Evolutionary conservation across 1,140 invertebrate genomes (phyloP).

Genomic region (Ericerus pela): DNA sequence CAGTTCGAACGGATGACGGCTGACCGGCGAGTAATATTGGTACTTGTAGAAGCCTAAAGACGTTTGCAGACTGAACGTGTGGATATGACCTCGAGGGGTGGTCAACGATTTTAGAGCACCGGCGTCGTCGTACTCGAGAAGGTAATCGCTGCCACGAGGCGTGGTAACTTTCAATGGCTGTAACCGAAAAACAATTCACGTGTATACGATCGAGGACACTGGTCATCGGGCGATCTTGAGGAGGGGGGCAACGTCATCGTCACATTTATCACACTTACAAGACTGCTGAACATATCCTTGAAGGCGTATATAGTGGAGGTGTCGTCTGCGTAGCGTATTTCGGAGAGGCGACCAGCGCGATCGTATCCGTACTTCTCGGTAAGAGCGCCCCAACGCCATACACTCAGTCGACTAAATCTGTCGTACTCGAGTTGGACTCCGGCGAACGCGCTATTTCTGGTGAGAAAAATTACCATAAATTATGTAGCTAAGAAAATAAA

Average conservation of each 20-base stretch:
- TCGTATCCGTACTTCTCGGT: constrained; percentile 80
- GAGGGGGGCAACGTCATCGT: not conserved
- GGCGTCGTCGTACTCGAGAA: constrained; percentile 79
- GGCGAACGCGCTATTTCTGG: constrained; percentile 56
- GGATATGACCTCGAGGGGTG: constrained; percentile 81
- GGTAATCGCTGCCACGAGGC: constrained; percentile 78
- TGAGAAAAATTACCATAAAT: constrained; percentile 9
- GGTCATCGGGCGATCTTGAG: not conserved
- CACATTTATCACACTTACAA: constrained; percentile 34
- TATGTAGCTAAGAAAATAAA: not conserved
- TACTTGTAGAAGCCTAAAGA: constrained; percentile 86
- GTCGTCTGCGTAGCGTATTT: constrained; percentile 76
- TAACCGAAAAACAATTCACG: constrained; percentile 22
- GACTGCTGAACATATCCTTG: constrained; percentile 69
- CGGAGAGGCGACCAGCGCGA: constrained; percentile 63
- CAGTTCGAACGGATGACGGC: constrained; percentile 74
- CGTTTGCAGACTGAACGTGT: constrained; percentile 79
- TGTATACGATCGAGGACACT: no score
- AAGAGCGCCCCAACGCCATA: constrained; percentile 83
- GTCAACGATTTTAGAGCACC: constrained; percentile 79
- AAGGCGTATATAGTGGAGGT: constrained; percentile 74
- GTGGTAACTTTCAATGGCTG: constrained; percentile 80
- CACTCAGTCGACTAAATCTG: constrained; percentile 70
- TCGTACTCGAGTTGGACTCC: constrained; percentile 86
- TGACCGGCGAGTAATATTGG: constrained; percentile 78